Evolutionary conservation across 1,140 invertebrate species (phyloP).

Genomic region (Scaptomyza graminum): DNA sequence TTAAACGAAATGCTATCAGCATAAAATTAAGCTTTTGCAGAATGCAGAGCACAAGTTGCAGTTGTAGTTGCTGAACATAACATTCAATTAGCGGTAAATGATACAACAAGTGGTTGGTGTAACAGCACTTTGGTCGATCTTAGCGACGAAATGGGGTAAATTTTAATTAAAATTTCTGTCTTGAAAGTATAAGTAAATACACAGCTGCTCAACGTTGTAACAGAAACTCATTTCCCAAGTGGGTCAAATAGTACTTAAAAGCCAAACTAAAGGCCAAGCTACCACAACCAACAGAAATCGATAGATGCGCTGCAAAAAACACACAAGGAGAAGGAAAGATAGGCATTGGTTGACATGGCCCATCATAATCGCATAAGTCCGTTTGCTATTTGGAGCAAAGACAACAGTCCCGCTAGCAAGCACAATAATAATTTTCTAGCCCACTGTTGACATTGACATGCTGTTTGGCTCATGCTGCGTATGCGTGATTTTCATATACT

Average conservation of each 20-base stretch:
- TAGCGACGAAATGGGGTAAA: constrained; percentile 2
- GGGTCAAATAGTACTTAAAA: constrained; percentile 45
- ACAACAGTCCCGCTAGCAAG: constrained; percentile 32
- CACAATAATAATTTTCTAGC: constrained; percentile 72
- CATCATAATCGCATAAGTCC: constrained; percentile 63
- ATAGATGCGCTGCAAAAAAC: neutral
- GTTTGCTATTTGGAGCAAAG: constrained; percentile 69
- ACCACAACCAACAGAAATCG: constrained; percentile 11
- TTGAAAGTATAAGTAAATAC: constrained; percentile 24
- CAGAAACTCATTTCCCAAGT: constrained; percentile 40
- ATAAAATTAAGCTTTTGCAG: constrained; percentile 22
- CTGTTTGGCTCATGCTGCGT: constrained; percentile 53
- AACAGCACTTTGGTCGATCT: constrained; percentile 1
- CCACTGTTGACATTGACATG: constrained; percentile 74
- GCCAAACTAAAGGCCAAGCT: constrained; percentile 46
- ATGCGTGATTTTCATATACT: constrained; percentile 60
- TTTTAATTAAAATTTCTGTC: constrained; percentile 50
- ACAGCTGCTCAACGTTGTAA: constrained; percentile 10
- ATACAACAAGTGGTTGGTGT: constrained; percentile 25
- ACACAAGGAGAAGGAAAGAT: neutral
- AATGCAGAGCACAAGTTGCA: constrained; percentile 9
- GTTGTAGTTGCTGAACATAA: constrained; percentile 1
- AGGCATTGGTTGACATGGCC: constrained; percentile 12
- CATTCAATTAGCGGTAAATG: constrained; percentile 18
- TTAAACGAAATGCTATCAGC: constrained; percentile 10